These are phyloP conservation scores for Agrochola lychnidis DNA, from an alignment of 2,888 invertebrate genomes.

Conservation along the genomic window DNA sequence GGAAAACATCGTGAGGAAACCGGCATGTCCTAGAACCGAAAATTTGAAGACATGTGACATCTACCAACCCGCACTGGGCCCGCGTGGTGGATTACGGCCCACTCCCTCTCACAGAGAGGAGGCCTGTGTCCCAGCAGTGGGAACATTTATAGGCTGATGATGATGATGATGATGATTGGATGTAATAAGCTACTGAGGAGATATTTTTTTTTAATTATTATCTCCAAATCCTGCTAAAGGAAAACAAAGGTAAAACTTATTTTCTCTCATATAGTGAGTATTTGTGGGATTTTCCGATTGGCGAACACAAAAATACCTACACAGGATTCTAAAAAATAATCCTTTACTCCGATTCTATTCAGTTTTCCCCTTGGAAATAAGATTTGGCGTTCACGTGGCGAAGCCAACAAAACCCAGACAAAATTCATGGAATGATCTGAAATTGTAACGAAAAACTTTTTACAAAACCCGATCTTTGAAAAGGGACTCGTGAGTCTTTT, in stretches of 20 bases:
- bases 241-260: slow-evolving; percentile 25
- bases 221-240: slow-evolving; percentile 20
- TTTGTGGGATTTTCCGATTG: slow-evolving; percentile 17
- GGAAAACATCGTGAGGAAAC: no score
- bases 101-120: no score
- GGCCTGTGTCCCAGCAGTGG: no score
- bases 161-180: no score
- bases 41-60: no score
- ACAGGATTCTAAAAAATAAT: slow-evolving; percentile 43
- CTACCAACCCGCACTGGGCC: no score
- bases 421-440: slow-evolving; percentile 1
- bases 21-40: no score
- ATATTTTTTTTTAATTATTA: slow-evolving; percentile 3
- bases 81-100: no score
- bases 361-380: slow-evolving; percentile 46
- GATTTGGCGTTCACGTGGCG: slow-evolving; percentile 31
- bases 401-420: slow-evolving; percentile 18
- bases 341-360: slow-evolving; percentile 30
- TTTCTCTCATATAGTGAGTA: slow-evolving; percentile 17
- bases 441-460: slow-evolving; percentile 21
- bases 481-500: slow-evolving; percentile 8
- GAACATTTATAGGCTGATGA: no score
- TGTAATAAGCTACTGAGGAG: no score
- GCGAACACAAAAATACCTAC: slow-evolving; percentile 6
- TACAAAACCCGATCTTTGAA: slow-evolving; percentile 19